Conservation (phyloP, 2,888 invertebrate species). For the Polydrusus cervinus region DNA sequence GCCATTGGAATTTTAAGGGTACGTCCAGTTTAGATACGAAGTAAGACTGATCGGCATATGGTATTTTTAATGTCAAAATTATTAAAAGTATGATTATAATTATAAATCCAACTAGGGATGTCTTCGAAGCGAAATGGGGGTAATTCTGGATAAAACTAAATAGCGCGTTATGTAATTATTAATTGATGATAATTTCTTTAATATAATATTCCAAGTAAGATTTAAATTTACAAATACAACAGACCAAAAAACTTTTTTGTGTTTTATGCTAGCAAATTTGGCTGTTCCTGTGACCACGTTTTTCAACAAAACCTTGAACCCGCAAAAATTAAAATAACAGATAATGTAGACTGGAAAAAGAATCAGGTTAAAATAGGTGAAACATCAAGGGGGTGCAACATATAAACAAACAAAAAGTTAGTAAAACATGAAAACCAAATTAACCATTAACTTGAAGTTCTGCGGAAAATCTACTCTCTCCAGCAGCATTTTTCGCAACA, state of each 20-base stretch:
- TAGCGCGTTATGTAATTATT: background rate
- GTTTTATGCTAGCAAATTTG: no score
- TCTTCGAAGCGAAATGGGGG: conserved; percentile 80
- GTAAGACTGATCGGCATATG: conserved; percentile 77
- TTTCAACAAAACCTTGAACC: no score
- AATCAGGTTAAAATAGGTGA: background rate
- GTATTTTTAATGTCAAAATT: no score
- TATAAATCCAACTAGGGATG: no score
- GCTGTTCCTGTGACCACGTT: no score
- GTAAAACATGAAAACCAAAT: conserved; percentile 18
- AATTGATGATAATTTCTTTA: no score
- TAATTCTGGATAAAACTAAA: conserved; percentile 78
- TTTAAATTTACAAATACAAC: no score
- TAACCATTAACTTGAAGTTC: conserved; percentile 82
- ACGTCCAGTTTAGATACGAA: conserved; percentile 79
- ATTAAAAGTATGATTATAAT: no score
- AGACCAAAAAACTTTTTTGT: no score
- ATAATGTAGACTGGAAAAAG: no score
- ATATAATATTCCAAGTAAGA: no score
- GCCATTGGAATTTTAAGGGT: conserved; percentile 77
- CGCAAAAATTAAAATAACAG: no score
- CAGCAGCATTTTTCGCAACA: conserved; percentile 74
- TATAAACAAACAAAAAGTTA: background rate
- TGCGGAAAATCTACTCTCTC: conserved; percentile 61
- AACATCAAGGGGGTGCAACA: background rate